A percentile compares a stretch with the other conserved stretches of the same genome.
Evolutionary conservation across 2,113 vertebrate genomes (phyloP).

Genomic region (Eretmochelys imbricata): DNA sequence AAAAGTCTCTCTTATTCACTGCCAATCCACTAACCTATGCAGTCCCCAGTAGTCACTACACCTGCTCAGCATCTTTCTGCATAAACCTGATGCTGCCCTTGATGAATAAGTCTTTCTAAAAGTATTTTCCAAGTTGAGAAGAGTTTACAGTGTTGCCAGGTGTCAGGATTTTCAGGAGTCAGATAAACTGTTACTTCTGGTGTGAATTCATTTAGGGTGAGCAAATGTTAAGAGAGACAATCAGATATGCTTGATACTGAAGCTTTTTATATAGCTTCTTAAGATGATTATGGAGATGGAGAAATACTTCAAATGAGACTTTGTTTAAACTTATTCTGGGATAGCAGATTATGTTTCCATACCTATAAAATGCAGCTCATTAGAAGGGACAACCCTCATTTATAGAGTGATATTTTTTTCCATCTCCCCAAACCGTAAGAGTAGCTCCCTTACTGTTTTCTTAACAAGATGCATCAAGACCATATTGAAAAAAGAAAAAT

Average conservation of each 20-base stretch:
- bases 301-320: neutral
- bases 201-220: slow-evolving; percentile 15
- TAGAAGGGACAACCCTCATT: neutral
- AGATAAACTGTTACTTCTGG: neutral
- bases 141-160: neutral
- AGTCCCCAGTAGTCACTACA: neutral
- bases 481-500: neutral
- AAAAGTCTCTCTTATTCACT: neutral
- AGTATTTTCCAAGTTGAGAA: slow-evolving; percentile 7
- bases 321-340: neutral
- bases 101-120: neutral
- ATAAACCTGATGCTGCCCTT: neutral
- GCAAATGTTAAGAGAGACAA: neutral
- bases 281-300: neutral
- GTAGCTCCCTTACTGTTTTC: neutral
- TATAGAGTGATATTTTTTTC: neutral
- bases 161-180: neutral
- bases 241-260: neutral
- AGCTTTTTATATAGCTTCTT: neutral
- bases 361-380: neutral
- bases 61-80: neutral
- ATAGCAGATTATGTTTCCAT: neutral
- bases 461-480: neutral
- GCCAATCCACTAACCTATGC: neutral
- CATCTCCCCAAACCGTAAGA: neutral